A percentile compares a stretch with the other conserved stretches of the same genome.
phyloP scores from a whole-genome alignment of 2,113 vertebrate species.

The Trochalopteron elliotii region DNA sequence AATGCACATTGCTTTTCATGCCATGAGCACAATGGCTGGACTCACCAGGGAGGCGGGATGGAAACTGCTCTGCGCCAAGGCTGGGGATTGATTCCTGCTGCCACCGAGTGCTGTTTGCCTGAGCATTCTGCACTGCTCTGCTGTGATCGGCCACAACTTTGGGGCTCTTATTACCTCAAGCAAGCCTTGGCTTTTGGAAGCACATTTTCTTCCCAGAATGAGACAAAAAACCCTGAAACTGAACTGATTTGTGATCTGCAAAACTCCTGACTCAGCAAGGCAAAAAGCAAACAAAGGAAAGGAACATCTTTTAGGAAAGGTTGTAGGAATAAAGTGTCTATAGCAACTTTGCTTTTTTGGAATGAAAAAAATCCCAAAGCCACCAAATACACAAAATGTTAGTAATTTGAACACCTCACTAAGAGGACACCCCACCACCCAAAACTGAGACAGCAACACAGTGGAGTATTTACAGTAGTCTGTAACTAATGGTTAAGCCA shows the following conservation, averaged over 20 bases:
- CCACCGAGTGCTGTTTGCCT: neutral
- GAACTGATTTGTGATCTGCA: neutral
- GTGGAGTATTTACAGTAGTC: neutral
- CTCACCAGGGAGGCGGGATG: conserved; percentile 34
- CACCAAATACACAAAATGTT: neutral
- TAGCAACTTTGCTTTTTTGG: neutral
- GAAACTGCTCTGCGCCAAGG: neutral
- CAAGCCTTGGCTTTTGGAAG: conserved; percentile 17
- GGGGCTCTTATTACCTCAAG: conserved; percentile 1
- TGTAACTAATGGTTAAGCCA: neutral
- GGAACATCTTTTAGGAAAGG: neutral
- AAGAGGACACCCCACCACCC: neutral
- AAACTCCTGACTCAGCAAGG: conserved; percentile 8
- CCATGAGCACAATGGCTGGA: conserved; percentile 7
- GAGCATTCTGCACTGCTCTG: conserved; percentile 1
- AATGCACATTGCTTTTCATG: conserved; percentile 12
- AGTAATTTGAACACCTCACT: neutral
- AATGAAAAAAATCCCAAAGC: neutral
- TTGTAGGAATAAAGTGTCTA: neutral
- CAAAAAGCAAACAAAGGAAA: neutral
- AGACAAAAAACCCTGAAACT: neutral
- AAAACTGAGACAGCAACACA: neutral
- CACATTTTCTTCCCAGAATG: neutral
- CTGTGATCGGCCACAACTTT: neutral
- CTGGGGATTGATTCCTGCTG: conserved; percentile 7